Evolutionary conservation across 2,888 invertebrate species (phyloP).

Genomic region (Cenopis cana): DNA sequence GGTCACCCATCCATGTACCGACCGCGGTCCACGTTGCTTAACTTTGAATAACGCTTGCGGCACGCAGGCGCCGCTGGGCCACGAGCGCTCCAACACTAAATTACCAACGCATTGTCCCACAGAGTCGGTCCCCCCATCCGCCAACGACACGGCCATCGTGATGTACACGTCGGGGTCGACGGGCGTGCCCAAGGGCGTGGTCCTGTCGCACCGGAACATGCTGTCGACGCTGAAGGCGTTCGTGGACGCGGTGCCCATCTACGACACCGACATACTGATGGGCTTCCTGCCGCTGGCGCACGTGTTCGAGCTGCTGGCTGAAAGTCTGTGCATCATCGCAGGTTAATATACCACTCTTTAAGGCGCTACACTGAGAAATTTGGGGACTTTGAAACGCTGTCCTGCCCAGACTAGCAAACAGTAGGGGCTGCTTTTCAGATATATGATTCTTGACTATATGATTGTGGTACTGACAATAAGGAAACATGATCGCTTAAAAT

Average conservation of each 20-base stretch:
- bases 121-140: constrained; percentile 87
- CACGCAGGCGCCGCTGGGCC: too few species aligned
- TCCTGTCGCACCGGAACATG: constrained; percentile 93
- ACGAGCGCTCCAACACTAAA: too few species aligned
- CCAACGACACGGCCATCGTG: constrained; percentile 95
- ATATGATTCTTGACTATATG: too few species aligned
- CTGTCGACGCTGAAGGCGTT: constrained; percentile 92
- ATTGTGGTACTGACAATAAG: too few species aligned
- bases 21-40: too few species aligned
- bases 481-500: too few species aligned
- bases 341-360: constrained; percentile 85
- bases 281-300: constrained; percentile 99
- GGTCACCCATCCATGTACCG: too few species aligned
- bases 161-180: constrained; percentile 99
- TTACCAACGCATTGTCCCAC: constrained; percentile 50
- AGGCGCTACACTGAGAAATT: too few species aligned
- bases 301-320: constrained; percentile 98
- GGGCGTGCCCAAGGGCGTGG: constrained; percentile 96
- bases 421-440: too few species aligned
- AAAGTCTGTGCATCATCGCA: constrained; percentile 91
- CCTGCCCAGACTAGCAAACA: too few species aligned
- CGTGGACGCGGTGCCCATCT: constrained; percentile 90
- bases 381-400: too few species aligned
- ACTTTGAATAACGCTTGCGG: too few species aligned
- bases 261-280: constrained; percentile 92